Conservation (phyloP, 2,797 vertebrate species). For the Taenioides sp. region DNA sequence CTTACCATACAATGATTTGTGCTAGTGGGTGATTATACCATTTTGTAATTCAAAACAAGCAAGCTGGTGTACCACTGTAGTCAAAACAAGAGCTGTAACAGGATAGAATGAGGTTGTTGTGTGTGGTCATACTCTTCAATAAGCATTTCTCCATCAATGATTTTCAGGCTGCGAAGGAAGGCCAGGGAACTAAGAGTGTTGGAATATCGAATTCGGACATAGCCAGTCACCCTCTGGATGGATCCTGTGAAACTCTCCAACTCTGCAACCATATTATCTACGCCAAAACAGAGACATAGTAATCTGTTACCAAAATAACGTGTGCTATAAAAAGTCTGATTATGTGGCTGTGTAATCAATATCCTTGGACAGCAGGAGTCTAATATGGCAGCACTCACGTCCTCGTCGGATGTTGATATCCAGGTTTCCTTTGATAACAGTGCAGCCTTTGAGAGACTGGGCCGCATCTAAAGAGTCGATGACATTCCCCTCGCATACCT, state of each 20-base stretch:
- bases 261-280: conserved; percentile 94
- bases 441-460: conserved; percentile 94
- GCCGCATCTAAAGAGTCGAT: conserved; percentile 95
- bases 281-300: conserved; percentile 23
- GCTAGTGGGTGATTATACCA: conserved; percentile 13
- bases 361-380: not conserved
- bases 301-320: not conserved
- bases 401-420: conserved; percentile 97
- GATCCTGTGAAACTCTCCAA: conserved; percentile 95
- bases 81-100: conserved; percentile 28
- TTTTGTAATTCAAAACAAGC: conserved; percentile 23
- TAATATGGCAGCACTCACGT: conserved; percentile 82
- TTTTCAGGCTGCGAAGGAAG: conserved; percentile 91
- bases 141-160: conserved; percentile 90
- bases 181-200: conserved; percentile 92
- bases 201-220: conserved; percentile 91
- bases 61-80: conserved; percentile 18
- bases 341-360: not conserved
- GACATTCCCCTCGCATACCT: conserved; percentile 89
- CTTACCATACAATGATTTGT: conserved; percentile 6
- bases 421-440: conserved; percentile 93
- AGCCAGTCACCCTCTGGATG: conserved; percentile 94
- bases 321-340: not conserved
- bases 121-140: conserved; percentile 79
- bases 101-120: conserved; percentile 11